A percentile compares a stretch with the other conserved stretches of the same genome.
These are phyloP conservation scores for Atlantisia rogersi DNA, from an alignment of 2,113 vertebrate genomes.

Conservation along the genomic window DNA sequence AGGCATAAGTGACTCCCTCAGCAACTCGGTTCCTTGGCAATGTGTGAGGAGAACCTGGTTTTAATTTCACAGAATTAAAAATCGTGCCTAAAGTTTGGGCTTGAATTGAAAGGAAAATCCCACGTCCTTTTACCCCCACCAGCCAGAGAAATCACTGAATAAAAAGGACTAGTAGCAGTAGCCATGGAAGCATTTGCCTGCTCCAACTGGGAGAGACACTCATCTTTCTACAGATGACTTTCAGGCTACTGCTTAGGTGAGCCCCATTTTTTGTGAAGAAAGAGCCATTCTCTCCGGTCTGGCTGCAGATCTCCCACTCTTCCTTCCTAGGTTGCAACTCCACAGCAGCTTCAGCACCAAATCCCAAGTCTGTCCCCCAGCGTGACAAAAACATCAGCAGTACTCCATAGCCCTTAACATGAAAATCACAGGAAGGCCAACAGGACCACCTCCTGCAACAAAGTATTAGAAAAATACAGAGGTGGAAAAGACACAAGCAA, in stretches of 20 bases:
- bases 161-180: not conserved
- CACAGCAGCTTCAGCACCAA: not conserved
- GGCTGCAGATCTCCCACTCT: not conserved
- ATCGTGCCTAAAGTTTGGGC: not conserved
- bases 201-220: not conserved
- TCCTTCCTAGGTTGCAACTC: fast-evolving
- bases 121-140: not conserved
- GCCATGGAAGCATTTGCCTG: not conserved
- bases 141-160: not conserved
- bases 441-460: constrained; percentile 21
- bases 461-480: constrained; percentile 61
- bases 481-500: constrained; percentile 62
- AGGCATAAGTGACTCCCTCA: not conserved
- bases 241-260: not conserved
- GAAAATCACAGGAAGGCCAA: constrained; percentile 48
- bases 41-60: not conserved
- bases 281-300: not conserved
- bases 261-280: not conserved
- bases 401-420: constrained; percentile 10
- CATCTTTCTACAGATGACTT: not conserved
- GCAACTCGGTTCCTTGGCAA: not conserved
- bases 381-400: not conserved
- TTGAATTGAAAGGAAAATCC: not conserved
- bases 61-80: constrained; percentile 1
- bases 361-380: not conserved